These are phyloP conservation scores for Ciconia boyciana DNA, from an alignment of 2,113 vertebrate species.

Conservation along the genomic window DNA sequence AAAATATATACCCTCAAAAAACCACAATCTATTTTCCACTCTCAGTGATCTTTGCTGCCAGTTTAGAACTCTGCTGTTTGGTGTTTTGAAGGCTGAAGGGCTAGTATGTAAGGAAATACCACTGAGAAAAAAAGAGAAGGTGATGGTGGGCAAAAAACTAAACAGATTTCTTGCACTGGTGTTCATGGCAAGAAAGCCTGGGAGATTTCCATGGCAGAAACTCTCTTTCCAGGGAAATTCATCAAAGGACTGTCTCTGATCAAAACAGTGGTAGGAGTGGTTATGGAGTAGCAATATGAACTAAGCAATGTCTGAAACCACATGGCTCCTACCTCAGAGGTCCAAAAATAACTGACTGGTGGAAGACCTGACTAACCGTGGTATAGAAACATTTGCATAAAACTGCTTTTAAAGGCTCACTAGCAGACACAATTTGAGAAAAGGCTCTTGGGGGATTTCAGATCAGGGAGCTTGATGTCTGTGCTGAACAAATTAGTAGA, in stretches of 20 bases:
- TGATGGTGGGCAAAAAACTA: background rate
- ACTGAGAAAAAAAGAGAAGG: background rate
- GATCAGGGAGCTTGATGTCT: background rate
- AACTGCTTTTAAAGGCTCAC: background rate
- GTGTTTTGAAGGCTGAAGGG: background rate
- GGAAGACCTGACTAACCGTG: background rate
- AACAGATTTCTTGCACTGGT: background rate
- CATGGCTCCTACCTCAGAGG: background rate
- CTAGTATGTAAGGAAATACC: background rate
- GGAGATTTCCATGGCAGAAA: background rate
- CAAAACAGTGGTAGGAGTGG: background rate
- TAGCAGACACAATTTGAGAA: background rate
- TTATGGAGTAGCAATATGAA: background rate
- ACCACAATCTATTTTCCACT: background rate
- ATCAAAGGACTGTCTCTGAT: background rate
- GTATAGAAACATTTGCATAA: background rate
- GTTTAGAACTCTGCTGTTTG: background rate
- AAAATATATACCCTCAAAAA: background rate
- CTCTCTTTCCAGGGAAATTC: background rate
- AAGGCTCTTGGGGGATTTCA: background rate
- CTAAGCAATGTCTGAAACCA: background rate
- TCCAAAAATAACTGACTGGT: background rate
- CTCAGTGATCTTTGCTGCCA: background rate
- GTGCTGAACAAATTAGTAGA: conserved; percentile 1
- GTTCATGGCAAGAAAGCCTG: background rate